Evolutionary conservation across 2,113 vertebrate species (phyloP).

Genomic region (Lamprotornis superbus): DNA sequence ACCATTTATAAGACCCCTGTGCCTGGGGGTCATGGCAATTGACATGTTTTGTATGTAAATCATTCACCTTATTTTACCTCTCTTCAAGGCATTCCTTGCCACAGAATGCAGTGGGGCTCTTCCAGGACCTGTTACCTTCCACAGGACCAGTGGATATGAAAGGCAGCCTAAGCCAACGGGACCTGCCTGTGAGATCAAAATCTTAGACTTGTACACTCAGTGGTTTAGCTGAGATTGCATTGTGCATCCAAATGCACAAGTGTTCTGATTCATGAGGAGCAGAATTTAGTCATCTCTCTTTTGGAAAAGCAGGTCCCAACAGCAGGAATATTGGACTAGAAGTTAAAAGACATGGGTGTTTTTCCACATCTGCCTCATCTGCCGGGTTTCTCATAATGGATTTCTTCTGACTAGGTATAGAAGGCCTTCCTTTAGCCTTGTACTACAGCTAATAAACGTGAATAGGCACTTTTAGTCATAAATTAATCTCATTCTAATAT

Average conservation of each 20-base stretch:
- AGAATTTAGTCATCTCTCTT: neutral
- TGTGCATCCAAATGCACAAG: neutral
- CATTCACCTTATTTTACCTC: neutral
- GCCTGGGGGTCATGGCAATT: neutral
- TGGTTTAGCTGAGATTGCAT: neutral
- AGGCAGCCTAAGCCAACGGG: neutral
- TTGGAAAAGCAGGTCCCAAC: neutral
- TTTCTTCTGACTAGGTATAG: neutral
- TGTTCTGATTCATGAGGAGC: neutral
- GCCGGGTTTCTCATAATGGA: neutral
- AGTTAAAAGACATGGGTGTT: neutral
- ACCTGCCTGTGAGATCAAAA: neutral
- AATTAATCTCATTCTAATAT: neutral
- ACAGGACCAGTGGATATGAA: neutral
- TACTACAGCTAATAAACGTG: neutral
- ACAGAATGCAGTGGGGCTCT: neutral
- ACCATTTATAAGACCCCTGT: neutral
- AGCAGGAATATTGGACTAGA: neutral
- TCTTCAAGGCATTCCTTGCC: neutral
- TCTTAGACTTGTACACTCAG: neutral
- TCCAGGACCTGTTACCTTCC: neutral
- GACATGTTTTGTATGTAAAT: neutral
- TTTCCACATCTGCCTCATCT: neutral
- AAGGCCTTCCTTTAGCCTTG: neutral
- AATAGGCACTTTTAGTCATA: neutral